phyloP scores from a whole-genome alignment of 2,113 vertebrate species.

The Crotalus horridus region DNA sequence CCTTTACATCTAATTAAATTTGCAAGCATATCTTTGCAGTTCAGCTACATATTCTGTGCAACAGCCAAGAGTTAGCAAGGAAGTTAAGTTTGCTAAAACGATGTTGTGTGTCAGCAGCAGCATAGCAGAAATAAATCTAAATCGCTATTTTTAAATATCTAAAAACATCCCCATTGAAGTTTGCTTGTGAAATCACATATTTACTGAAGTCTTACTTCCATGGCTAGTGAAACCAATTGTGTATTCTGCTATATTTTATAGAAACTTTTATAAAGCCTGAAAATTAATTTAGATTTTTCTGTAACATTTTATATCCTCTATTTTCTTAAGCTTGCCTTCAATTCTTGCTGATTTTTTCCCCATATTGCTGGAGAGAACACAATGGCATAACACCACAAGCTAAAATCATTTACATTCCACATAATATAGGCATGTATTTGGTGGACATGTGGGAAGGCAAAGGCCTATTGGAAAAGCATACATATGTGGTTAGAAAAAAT shows the following conservation, averaged over 20 bases:
- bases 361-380: constrained; percentile 28
- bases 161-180: constrained; percentile 24
- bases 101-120: background rate
- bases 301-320: constrained; percentile 36
- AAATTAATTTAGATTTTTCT: constrained; percentile 38
- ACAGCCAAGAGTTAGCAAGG: constrained; percentile 27
- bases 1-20: constrained; percentile 15
- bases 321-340: constrained; percentile 39
- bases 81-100: constrained; percentile 19
- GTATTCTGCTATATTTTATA: constrained; percentile 34
- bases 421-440: too few relatives aligned
- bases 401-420: constrained; percentile 32
- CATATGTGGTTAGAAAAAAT: too few relatives aligned
- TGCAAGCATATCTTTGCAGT: background rate
- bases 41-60: background rate
- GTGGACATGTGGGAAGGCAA: too few relatives aligned
- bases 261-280: constrained; percentile 26
- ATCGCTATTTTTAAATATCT: constrained; percentile 10
- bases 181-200: constrained; percentile 1
- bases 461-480: too few relatives aligned
- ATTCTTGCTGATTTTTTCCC: constrained; percentile 8
- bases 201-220: constrained; percentile 13
- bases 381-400: constrained; percentile 9
- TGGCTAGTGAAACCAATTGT: constrained; percentile 26
- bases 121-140: constrained; percentile 13